Percentiles rank a stretch among this genome's conserved stretches.
phyloP scores from a whole-genome alignment of 2,797 vertebrate genomes.

The Phoeniculus purpureus region DNA sequence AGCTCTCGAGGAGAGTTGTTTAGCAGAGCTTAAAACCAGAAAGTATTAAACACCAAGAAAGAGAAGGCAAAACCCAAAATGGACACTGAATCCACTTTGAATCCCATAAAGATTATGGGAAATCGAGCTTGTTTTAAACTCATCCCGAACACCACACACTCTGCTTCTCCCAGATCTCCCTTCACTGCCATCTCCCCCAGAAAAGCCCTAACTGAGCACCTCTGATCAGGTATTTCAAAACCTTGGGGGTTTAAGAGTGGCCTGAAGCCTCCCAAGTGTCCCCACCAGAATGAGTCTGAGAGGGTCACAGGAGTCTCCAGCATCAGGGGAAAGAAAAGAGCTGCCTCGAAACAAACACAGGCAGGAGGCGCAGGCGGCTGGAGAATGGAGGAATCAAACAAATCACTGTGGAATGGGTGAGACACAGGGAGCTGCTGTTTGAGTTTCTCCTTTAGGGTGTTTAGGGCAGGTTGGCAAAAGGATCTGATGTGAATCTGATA shows the following conservation, averaged over 20 bases:
- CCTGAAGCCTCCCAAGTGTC: not conserved
- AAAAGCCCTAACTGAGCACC: not conserved
- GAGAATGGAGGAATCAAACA: not conserved
- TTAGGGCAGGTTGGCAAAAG: not conserved
- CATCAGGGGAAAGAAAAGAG: not conserved
- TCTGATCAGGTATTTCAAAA: rapidly evolving
- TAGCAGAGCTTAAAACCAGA: not conserved
- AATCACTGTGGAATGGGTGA: not conserved
- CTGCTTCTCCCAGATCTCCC: not conserved
- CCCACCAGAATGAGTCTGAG: not conserved
- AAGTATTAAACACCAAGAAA: not conserved
- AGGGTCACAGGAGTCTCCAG: not conserved
- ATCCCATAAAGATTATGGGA: not conserved
- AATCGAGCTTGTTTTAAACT: not conserved
- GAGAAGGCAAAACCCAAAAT: not conserved
- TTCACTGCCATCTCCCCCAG: not conserved
- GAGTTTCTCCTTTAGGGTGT: not conserved
- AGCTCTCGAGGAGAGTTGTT: rapidly evolving
- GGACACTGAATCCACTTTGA: too few species aligned
- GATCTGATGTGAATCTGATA: rapidly evolving
- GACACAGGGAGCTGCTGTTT: not conserved
- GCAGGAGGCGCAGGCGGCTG: not conserved
- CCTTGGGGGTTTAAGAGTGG: not conserved
- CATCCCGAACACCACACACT: not conserved
- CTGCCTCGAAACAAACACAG: not conserved